phyloP scores from a whole-genome alignment of 1,140 invertebrate genomes.

The Chironomus striatipennis region DNA sequence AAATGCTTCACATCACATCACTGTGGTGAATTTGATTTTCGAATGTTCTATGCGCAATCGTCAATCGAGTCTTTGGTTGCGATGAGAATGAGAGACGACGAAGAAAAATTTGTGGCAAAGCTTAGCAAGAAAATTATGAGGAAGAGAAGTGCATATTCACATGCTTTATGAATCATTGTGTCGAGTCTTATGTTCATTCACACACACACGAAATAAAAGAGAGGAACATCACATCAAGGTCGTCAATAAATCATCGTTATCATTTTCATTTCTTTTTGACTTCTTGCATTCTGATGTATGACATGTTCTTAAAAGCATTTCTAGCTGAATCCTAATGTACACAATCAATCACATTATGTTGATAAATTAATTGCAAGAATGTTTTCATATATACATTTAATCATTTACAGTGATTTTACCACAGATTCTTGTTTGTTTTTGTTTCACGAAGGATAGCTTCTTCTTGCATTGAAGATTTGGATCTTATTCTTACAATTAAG shows the following conservation, averaged over 20 bases:
- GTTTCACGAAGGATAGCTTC: too few species aligned
- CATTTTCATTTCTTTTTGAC: constrained; percentile 1
- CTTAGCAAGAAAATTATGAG: neutral
- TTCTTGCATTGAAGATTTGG: too few species aligned
- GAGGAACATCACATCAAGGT: neutral
- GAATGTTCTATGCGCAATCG: neutral
- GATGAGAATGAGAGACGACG: too few species aligned
- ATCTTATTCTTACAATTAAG: too few species aligned
- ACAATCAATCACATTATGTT: too few species aligned
- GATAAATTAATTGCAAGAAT: too few species aligned
- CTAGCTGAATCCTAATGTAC: too few species aligned
- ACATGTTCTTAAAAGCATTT: too few species aligned
- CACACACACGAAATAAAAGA: neutral
- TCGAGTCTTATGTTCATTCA: neutral
- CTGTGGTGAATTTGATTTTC: constrained; percentile 4
- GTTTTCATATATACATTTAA: too few species aligned
- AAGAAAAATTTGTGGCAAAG: too few species aligned
- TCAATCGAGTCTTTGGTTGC: neutral
- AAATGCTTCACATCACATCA: neutral
- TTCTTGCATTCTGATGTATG: neutral
- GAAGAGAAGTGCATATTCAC: neutral
- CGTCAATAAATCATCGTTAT: constrained; percentile 9
- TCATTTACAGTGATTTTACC: too few species aligned
- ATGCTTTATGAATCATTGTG: neutral
- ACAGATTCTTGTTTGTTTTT: too few species aligned